phyloP scores from a whole-genome alignment of 2,888 invertebrate genomes.

The Nasonovia ribisnigri region DNA sequence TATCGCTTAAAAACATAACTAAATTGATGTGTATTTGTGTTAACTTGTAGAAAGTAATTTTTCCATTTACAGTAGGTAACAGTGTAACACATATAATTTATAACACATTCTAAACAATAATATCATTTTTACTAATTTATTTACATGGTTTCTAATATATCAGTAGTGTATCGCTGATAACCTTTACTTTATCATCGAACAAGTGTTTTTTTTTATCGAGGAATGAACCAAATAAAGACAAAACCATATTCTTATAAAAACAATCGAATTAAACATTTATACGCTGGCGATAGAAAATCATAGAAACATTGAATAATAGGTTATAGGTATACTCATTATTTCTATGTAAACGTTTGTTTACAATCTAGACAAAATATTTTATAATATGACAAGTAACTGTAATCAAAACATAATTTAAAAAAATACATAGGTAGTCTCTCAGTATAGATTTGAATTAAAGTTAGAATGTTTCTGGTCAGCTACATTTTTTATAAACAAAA shows the following conservation, averaged over 20 bases:
- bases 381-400: not conserved
- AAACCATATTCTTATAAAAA: not conserved
- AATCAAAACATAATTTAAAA: not conserved
- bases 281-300: not conserved
- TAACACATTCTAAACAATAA: not conserved
- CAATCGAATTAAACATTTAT: not conserved
- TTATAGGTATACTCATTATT: not conserved
- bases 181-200: not conserved
- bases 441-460: not conserved
- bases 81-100: not conserved
- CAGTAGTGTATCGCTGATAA: not conserved
- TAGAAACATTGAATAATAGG: not conserved
- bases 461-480: not conserved
- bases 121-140: not conserved
- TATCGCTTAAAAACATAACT: not conserved
- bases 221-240: not conserved
- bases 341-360: not conserved
- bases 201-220: not conserved
- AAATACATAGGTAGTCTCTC: not conserved
- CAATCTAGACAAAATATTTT: not conserved
- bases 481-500: not conserved
- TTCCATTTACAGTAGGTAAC: not conserved
- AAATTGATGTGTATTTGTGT: not conserved
- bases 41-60: not conserved
- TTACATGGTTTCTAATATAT: not conserved